Evolutionary conservation across 2,888 invertebrate species (phyloP).

Genomic region (Apotomis turbidana): DNA sequence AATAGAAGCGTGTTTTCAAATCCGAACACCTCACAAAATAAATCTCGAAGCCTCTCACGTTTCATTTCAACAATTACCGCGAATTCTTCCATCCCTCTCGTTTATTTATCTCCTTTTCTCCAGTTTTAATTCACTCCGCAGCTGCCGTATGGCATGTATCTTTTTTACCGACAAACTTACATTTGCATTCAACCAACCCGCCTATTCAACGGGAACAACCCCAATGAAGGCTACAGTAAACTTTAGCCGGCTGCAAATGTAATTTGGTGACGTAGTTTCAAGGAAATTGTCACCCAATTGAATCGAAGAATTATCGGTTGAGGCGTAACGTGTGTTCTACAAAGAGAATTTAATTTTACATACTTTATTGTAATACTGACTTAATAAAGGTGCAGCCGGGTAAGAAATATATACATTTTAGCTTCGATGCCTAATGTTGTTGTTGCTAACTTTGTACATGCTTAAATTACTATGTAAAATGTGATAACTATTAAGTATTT

Average conservation of each 20-base stretch:
- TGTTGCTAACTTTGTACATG: too few relatives aligned
- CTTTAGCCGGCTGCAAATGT: background rate
- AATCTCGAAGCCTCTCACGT: constrained; percentile 1
- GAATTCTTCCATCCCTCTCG: constrained; percentile 6
- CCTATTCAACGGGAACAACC: background rate
- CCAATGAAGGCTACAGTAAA: background rate
- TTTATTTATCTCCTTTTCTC: constrained; percentile 6
- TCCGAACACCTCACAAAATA: background rate
- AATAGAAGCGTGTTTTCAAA: background rate
- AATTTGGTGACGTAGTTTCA: constrained; percentile 18
- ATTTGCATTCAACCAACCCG: background rate
- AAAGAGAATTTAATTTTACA: background rate
- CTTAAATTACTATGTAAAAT: too few relatives aligned
- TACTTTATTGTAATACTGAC: background rate
- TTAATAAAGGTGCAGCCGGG: background rate
- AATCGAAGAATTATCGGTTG: constrained; percentile 15
- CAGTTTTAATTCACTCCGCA: constrained; percentile 24
- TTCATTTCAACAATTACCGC: constrained; percentile 16
- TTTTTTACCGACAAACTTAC: constrained; percentile 16
- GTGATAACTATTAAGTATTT: too few relatives aligned
- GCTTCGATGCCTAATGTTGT: too few relatives aligned
- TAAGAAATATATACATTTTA: background rate
- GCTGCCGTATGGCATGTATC: constrained; percentile 27
- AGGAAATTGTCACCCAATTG: constrained; percentile 27
- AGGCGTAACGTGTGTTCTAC: constrained; percentile 13